phyloP scores from a whole-genome alignment of 2,113 vertebrate species.

The Caretta caretta region DNA sequence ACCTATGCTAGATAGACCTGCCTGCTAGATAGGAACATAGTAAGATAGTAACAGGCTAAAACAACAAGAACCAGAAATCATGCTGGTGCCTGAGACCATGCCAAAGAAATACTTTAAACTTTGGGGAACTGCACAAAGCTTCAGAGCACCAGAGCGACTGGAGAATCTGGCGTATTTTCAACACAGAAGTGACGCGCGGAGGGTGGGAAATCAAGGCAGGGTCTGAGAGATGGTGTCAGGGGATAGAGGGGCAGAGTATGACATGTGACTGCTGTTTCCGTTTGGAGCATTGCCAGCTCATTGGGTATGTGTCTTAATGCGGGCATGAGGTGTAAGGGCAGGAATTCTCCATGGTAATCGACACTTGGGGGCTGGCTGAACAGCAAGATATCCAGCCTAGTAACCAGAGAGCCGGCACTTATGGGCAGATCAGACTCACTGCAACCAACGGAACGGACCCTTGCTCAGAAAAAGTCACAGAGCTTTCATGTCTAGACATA shows the following conservation, averaged over 20 bases:
- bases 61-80: neutral
- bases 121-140: too few relatives aligned
- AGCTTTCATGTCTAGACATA: neutral
- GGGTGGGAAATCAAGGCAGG: neutral
- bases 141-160: neutral
- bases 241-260: neutral
- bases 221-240: neutral
- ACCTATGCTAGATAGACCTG: neutral
- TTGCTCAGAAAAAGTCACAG: neutral
- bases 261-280: neutral
- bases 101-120: neutral
- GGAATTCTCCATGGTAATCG: conserved; percentile 12
- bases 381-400: neutral
- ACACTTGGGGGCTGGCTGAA: conserved; percentile 7
- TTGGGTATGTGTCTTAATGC: neutral
- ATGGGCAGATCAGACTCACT: neutral
- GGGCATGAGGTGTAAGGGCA: neutral
- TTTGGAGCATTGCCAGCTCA: neutral
- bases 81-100: neutral
- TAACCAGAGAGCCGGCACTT: neutral
- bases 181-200: neutral
- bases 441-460: neutral
- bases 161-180: neutral
- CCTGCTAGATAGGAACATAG: too few relatives aligned
- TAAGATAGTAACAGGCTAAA: neutral